Base-by-base conservation (phyloP, 2,888 invertebrate genomes). In the Odontocerum albicorne region DNA sequence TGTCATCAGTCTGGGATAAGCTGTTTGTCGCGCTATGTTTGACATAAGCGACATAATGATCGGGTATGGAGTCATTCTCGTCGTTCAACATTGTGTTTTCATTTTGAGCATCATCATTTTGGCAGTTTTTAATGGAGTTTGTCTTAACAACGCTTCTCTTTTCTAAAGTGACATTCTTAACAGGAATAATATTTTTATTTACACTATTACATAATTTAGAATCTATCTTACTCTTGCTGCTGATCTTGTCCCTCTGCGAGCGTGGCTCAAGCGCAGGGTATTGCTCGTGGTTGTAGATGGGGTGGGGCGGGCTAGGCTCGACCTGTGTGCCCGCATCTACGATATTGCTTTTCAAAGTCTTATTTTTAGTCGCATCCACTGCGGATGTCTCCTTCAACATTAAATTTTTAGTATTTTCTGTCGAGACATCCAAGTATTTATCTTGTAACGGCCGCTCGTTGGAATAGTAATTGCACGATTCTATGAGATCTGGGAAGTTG, bases 401-500 rank as follows among this genome's bases (percentile, higher is more conserved):
- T 7, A 58, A 39, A 27, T 58, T 61, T 31, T 61, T 61, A 10
- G 56, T 58, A 35, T 61, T 61, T 40, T 61, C 61, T 0, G 53
- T 54, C 17, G 52, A 55, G 2, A 60, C 53, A 32, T 60, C 60
- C 15, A 60, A 33, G 22, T 57, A 57, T 21, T 55, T 57, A 35
- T 52, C 49, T 10, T 45, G 57, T 7, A 56, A 49, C 13, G 55
- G 60, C 55, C 66, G 68, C 62, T 68, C 71, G 65, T 75, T 75
- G 50, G 67, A 68, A 69, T 77, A 77, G 67, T 70, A 77, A 70
- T 77, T 76, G 70, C 77, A 78, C 40, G 75, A 75, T 66, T 76
- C 76, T 65, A 78, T 77, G 47, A 78, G 71, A 67, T 78, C 77
- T 55, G 78, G 78, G 63, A 78, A 77, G 69, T 76, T 53, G 42